A percentile compares a stretch with the other conserved stretches of the same genome.
Conservation (phyloP, 2,797 vertebrate species). For the Megalops cyprinoides region DNA sequence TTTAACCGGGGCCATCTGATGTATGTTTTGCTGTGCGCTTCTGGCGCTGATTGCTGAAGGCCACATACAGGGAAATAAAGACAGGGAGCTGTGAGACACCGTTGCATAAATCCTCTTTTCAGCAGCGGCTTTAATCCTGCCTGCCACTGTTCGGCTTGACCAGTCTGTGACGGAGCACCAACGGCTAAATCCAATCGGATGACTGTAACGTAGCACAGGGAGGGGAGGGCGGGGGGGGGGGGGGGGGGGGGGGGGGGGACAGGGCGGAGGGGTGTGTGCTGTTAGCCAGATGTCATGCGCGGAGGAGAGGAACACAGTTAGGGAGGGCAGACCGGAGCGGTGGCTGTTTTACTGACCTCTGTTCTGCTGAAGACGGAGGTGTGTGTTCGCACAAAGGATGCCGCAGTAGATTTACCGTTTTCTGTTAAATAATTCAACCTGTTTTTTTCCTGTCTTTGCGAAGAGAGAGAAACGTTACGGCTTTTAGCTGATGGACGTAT, state of each 20-base stretch:
- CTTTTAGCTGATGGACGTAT: neutral
- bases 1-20: neutral
- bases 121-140: slow-evolving; percentile 69
- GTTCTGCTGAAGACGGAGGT: neutral
- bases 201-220: slow-evolving; percentile 44
- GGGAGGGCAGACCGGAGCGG: no score
- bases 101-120: slow-evolving; percentile 49
- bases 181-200: slow-evolving; percentile 59
- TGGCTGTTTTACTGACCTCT: slow-evolving; percentile 29
- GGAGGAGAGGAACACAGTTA: slow-evolving; percentile 24
- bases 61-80: neutral
- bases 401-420: neutral
- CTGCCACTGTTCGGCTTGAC: slow-evolving; percentile 55
- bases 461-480: neutral
- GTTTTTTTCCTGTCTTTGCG: neutral
- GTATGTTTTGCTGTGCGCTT: neutral
- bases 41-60: neutral
- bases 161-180: slow-evolving; percentile 50
- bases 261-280: slow-evolving; percentile 24
- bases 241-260: slow-evolving; percentile 27
- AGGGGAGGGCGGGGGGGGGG: slow-evolving; percentile 45
- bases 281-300: slow-evolving; percentile 21
- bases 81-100: slow-evolving; percentile 18
- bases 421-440: neutral
- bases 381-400: neutral